Evolutionary conservation across 2,797 vertebrate species (phyloP).

Genomic region (Sebastes ruberrimus): DNA sequence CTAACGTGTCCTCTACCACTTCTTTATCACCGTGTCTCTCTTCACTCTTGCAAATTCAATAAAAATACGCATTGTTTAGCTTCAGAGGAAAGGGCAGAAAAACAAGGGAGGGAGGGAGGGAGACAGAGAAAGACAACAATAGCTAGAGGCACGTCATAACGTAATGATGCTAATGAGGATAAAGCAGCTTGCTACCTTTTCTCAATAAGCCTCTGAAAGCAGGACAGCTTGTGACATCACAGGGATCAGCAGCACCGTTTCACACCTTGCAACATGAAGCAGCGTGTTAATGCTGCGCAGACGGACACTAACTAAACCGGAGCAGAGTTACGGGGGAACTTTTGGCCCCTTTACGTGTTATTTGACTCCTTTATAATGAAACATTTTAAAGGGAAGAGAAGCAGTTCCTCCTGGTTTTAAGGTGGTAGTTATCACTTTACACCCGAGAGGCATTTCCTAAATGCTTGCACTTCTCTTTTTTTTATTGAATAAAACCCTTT

Average conservation of each 20-base stretch:
- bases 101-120: not conserved
- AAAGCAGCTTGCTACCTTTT: conserved; percentile 64
- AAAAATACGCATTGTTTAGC: not conserved
- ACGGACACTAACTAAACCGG: not conserved
- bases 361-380: not conserved
- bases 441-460: not conserved
- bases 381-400: not conserved
- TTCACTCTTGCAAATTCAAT: not conserved
- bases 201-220: conserved; percentile 70
- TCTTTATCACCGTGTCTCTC: not conserved
- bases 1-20: not conserved
- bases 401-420: not conserved
- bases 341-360: not conserved
- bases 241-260: conserved; percentile 43
- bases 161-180: conserved; percentile 72
- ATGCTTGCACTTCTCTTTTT: not conserved
- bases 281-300: not conserved
- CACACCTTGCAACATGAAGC: conserved; percentile 23
- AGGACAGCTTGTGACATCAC: conserved; percentile 69
- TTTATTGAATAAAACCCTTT: not conserved
- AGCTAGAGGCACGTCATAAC: conserved; percentile 48
- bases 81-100: not conserved
- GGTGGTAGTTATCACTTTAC: not conserved
- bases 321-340: not conserved
- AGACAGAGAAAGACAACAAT: conserved; percentile 42